Percentiles rank a stretch among this genome's conserved stretches.
Conservation (phyloP, 2,797 vertebrate species). For the Podarcis lilfordi region DNA sequence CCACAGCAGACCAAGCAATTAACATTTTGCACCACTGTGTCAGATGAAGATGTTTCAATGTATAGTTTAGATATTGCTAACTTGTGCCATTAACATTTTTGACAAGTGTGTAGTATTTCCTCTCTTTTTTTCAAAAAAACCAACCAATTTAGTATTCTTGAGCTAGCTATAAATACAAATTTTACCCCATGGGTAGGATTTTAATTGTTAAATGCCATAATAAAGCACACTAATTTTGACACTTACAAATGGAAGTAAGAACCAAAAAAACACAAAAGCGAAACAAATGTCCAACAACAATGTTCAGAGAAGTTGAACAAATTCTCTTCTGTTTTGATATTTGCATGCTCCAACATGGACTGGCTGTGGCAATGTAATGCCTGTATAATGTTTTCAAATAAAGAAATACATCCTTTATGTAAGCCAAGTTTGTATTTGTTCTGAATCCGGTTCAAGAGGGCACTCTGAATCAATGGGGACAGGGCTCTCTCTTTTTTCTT, state of each 20-base stretch:
- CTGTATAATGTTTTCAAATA: slow-evolving; percentile 89
- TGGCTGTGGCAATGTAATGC: slow-evolving; percentile 87
- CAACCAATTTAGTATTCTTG: slow-evolving; percentile 74
- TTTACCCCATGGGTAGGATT: slow-evolving; percentile 87
- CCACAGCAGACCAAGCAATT: slow-evolving; percentile 69
- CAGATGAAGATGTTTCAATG: slow-evolving; percentile 77
- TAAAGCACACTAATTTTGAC: slow-evolving; percentile 82
- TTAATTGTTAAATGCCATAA: slow-evolving; percentile 80
- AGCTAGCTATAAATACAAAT: slow-evolving; percentile 79
- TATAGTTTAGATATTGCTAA: slow-evolving; percentile 85
- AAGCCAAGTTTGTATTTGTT: slow-evolving; percentile 56
- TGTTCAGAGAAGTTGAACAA: slow-evolving; percentile 71
- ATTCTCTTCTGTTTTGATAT: slow-evolving; percentile 82
- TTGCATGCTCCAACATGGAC: slow-evolving; percentile 86
- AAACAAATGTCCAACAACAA: slow-evolving; percentile 68
- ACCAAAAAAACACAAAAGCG: slow-evolving; percentile 72
- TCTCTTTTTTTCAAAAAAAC: slow-evolving; percentile 56
- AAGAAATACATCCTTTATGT: slow-evolving; percentile 86
- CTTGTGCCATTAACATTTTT: slow-evolving; percentile 85
- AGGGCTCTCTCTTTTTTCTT: not conserved
- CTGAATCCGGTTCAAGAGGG: not conserved
- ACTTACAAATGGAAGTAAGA: slow-evolving; percentile 73
- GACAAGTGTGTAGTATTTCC: slow-evolving; percentile 79
- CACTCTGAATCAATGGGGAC: not conserved
- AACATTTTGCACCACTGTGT: slow-evolving; percentile 77